Conservation (phyloP, 2,888 invertebrate species). For the Oxystoma pomonae region DNA sequence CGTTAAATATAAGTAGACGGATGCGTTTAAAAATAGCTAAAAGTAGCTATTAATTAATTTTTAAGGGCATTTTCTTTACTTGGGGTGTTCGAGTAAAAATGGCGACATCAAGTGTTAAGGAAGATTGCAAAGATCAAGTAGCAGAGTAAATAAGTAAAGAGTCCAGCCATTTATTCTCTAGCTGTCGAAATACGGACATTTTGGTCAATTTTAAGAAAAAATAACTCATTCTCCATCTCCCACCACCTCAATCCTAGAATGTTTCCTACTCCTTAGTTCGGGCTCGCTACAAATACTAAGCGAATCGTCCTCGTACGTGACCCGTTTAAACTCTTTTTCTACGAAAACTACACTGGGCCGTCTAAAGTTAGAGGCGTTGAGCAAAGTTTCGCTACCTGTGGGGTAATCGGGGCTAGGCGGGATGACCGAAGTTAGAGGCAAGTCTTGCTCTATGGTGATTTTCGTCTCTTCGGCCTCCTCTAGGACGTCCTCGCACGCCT, state of each 20-base stretch:
- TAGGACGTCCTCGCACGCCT: constrained; percentile 86
- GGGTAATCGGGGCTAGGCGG: constrained; percentile 45
- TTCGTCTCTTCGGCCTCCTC: constrained; percentile 54
- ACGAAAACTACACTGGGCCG: constrained; percentile 18
- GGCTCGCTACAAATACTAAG: constrained; percentile 6
- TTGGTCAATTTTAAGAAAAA: too few relatives aligned
- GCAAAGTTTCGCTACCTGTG: constrained; percentile 42
- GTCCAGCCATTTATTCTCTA: too few relatives aligned
- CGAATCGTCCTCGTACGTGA: constrained; percentile 29
- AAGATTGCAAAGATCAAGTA: too few relatives aligned
- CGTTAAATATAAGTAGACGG: too few relatives aligned
- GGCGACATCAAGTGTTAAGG: too few relatives aligned
- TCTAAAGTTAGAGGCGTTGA: constrained; percentile 15
- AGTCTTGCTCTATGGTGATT: constrained; percentile 37
- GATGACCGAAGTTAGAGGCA: constrained; percentile 45
- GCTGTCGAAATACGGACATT: not conserved
- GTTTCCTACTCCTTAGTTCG: not conserved
- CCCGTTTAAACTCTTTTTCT: constrained; percentile 30
- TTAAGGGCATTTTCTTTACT: too few relatives aligned
- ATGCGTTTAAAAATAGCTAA: too few relatives aligned
- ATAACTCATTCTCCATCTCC: too few relatives aligned
- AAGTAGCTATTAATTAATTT: too few relatives aligned
- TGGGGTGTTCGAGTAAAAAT: too few relatives aligned
- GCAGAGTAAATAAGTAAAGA: too few relatives aligned
- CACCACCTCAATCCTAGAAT: not conserved